phyloP scores from a whole-genome alignment of 2,113 vertebrate genomes.

The Himantopus leucocephalus region DNA sequence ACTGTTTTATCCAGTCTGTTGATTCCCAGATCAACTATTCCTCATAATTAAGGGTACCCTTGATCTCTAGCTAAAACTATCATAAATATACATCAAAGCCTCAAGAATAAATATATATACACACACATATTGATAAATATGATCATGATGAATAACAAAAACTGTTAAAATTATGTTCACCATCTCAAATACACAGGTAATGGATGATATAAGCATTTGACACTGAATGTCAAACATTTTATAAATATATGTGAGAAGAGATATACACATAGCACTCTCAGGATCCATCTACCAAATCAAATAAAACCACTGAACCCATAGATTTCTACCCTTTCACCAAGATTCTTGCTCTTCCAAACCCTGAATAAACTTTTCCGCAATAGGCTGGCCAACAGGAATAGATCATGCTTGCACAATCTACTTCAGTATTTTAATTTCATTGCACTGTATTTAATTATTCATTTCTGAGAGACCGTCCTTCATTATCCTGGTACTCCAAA shows the following conservation, averaged over 20 bases:
- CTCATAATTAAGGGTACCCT: neutral
- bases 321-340: neutral
- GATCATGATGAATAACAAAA: neutral
- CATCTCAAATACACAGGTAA: neutral
- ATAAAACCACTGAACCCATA: neutral
- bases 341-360: neutral
- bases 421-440: neutral
- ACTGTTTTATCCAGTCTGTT: neutral
- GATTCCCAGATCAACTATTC: neutral
- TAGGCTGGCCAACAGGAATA: neutral
- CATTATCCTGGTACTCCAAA: neutral
- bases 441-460: neutral
- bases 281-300: neutral
- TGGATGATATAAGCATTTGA: neutral
- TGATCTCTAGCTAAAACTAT: neutral
- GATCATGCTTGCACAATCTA: neutral
- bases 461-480: neutral
- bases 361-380: neutral
- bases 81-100: neutral
- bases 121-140: neutral
- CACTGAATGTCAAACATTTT: neutral
- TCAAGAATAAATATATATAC: neutral
- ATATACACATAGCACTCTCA: neutral
- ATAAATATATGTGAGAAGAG: neutral
- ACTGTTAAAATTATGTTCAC: neutral